These are phyloP conservation scores for Pentalonia nigronervosa DNA, from an alignment of 1,140 invertebrate genomes.

Conservation along the genomic window DNA sequence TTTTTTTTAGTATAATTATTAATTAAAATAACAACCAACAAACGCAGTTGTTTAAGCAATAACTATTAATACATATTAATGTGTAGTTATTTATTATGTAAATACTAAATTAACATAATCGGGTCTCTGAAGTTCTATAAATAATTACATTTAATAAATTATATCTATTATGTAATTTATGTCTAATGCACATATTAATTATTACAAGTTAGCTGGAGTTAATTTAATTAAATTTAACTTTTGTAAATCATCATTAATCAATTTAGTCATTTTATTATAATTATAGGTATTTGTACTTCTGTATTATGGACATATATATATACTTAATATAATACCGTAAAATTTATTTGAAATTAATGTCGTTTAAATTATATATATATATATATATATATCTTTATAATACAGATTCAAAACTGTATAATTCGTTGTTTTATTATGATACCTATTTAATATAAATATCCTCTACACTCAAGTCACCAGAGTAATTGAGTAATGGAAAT, in stretches of 20 bases:
- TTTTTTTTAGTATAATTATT: neutral
- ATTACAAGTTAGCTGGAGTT: neutral
- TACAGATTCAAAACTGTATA: neutral
- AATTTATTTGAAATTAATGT: neutral
- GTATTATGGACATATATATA: too few relatives aligned
- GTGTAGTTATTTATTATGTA: neutral
- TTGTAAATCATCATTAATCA: neutral
- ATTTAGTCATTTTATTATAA: neutral
- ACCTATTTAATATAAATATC: neutral
- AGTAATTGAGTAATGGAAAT: neutral
- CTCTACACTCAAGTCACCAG: neutral
- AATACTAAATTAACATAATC: constrained; percentile 7
- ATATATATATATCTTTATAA: neutral
- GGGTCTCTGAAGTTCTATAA: neutral
- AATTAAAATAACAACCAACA: neutral
- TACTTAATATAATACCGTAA: neutral
- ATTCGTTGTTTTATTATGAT: neutral
- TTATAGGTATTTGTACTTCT: neutral
- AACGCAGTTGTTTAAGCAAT: neutral
- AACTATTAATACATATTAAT: constrained; percentile 12
- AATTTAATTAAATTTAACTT: constrained; percentile 9
- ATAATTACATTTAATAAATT: neutral
- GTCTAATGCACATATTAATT: neutral
- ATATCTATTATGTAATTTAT: neutral
- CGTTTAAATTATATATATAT: neutral